Conservation (phyloP, 2,797 vertebrate genomes). For the Alcedo atthis region DNA sequence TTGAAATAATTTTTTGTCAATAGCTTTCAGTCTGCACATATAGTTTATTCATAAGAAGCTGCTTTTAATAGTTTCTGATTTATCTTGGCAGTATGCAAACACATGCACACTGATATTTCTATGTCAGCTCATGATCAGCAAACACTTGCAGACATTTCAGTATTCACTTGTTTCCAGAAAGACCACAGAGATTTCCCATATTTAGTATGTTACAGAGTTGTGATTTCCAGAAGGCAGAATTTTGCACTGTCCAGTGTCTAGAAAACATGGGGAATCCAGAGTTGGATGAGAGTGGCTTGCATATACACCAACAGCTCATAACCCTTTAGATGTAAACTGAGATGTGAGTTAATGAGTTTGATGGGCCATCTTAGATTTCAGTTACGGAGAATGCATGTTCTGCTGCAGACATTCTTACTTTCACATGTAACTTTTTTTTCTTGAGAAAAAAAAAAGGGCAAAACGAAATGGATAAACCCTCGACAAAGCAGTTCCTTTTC, state of each 20-base stretch:
- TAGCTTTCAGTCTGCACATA: not conserved
- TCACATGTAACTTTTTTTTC: not conserved
- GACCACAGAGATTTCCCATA: fast-evolving
- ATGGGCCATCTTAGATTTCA: not conserved
- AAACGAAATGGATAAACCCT: not conserved
- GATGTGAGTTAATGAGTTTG: not conserved
- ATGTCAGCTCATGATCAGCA: not conserved
- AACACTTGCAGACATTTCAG: not conserved
- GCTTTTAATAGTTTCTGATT: not conserved
- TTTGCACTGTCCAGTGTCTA: not conserved
- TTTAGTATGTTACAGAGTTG: not conserved
- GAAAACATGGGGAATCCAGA: not conserved
- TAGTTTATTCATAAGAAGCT: not conserved
- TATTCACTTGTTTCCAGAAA: not conserved
- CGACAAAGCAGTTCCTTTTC: not conserved
- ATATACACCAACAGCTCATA: not conserved
- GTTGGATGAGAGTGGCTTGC: not conserved
- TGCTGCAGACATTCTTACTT: not conserved
- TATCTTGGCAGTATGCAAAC: not conserved
- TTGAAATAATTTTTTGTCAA: slow-evolving; percentile 2
- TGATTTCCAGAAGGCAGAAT: not conserved
- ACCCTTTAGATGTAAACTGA: not conserved
- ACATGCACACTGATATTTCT: not conserved
- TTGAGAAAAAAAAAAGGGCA: not conserved
- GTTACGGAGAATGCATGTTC: not conserved